A percentile compares a stretch with the other conserved stretches of the same genome.
Conservation (phyloP, 1,140 invertebrate species). For the Brevipalpus yothersi region DNA sequence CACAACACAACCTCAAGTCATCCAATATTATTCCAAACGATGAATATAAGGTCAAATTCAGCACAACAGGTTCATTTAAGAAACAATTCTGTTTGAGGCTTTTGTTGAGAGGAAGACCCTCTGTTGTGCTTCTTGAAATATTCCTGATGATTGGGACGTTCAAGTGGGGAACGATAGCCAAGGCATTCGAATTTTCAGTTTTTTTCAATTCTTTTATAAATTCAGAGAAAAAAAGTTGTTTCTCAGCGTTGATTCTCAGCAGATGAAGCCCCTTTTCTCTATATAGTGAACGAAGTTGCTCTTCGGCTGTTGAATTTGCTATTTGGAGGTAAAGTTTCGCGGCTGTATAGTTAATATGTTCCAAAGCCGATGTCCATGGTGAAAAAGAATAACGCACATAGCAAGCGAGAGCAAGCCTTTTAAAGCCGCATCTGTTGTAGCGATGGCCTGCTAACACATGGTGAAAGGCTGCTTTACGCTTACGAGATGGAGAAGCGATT, state of each 20-base stretch:
- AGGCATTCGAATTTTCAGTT: neutral
- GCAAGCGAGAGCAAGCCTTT: conserved; percentile 62
- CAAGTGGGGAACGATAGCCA: neutral
- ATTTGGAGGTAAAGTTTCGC: conserved; percentile 4
- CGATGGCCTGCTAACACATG: conserved; percentile 80
- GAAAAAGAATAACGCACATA: conserved; percentile 25
- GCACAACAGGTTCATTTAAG: neutral
- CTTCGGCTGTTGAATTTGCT: neutral
- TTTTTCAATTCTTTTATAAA: conserved; percentile 7
- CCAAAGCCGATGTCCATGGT: conserved; percentile 5
- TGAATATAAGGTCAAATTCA: neutral
- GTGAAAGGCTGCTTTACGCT: conserved; percentile 88
- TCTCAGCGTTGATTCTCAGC: neutral
- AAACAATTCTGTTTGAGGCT: conserved; percentile 2
- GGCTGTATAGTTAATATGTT: conserved; percentile 7
- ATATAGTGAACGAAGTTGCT: neutral
- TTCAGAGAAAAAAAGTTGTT: conserved; percentile 6
- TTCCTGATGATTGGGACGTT: neutral
- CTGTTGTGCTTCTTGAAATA: neutral
- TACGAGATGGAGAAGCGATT: conserved; percentile 39
- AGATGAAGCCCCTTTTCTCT: neutral
- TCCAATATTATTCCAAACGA: conserved; percentile 2
- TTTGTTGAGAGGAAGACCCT: neutral
- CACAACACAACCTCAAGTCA: neutral
- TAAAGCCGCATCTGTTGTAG: conserved; percentile 64